phyloP scores from a whole-genome alignment of 2,113 vertebrate species.

The Felis catus region F.catus_Fca126_mat1.0 CM031413.1:20140001-20140500 shows the following conservation, averaged over 20 bases:
- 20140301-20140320: neutral
- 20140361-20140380: conserved; percentile 5
- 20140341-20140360: neutral
- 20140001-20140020: neutral
- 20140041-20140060: neutral
- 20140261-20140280: neutral
- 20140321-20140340: neutral
- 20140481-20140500: neutral
- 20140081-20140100: neutral
- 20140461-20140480: neutral
- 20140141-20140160: neutral
- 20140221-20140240: neutral
- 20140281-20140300: neutral
- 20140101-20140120: neutral
- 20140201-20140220: neutral
- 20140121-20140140: neutral
- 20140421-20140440: neutral
- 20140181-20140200: neutral
- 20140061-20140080: neutral
- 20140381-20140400: conserved; percentile 35
- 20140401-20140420: neutral
- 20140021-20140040: neutral
- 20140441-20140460: neutral
- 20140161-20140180: neutral
- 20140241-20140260: neutral